Percentiles rank a stretch among this genome's conserved stretches.
These are phyloP conservation scores for Drosophila basisetae DNA, from an alignment of 2,888 invertebrate species.

Conservation along the genomic window DNA sequence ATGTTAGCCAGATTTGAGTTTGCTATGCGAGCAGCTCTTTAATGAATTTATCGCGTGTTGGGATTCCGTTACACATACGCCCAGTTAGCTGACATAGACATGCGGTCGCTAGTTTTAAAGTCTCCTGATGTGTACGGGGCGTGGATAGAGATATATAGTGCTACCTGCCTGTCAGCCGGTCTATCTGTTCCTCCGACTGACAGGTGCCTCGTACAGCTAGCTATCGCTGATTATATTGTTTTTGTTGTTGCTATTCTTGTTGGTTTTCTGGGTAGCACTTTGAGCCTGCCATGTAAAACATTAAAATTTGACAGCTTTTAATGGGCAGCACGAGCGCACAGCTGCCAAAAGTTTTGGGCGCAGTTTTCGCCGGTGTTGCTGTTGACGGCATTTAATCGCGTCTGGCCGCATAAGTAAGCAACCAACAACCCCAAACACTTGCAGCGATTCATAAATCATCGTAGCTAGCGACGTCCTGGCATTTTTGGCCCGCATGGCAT, in stretches of 20 bases:
- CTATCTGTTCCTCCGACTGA: conserved; percentile 25
- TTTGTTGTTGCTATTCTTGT: conserved; percentile 28
- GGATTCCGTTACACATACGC: conserved; percentile 76
- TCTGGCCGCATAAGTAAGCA: conserved; percentile 54
- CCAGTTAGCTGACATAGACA: conserved; percentile 60
- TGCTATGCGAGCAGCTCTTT: conserved; percentile 64
- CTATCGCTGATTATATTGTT: conserved; percentile 47
- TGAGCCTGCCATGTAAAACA: conserved; percentile 76
- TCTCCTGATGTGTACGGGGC: conserved; percentile 65
- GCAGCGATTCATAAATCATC: conserved; percentile 59
- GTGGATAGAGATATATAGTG: conserved; percentile 55
- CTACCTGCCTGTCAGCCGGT: conserved; percentile 18
- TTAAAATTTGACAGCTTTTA: conserved; percentile 80
- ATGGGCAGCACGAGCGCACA: conserved; percentile 48
- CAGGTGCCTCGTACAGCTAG: conserved; percentile 65
- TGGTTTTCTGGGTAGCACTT: conserved; percentile 56
- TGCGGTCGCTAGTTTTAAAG: conserved; percentile 56
- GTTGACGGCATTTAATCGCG: conserved; percentile 73
- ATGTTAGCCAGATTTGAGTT: conserved; percentile 73
- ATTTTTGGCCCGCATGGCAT: conserved; percentile 25
- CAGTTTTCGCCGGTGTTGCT: conserved; percentile 39
- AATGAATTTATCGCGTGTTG: conserved; percentile 81
- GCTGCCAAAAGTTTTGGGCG: conserved; percentile 57
- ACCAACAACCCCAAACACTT: conserved; percentile 23
- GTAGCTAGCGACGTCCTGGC: conserved; percentile 27